A percentile compares a stretch with the other conserved stretches of the same genome.
Conservation (phyloP, 2,888 invertebrate species). For the Lasioglossum zephyrum region DNA sequence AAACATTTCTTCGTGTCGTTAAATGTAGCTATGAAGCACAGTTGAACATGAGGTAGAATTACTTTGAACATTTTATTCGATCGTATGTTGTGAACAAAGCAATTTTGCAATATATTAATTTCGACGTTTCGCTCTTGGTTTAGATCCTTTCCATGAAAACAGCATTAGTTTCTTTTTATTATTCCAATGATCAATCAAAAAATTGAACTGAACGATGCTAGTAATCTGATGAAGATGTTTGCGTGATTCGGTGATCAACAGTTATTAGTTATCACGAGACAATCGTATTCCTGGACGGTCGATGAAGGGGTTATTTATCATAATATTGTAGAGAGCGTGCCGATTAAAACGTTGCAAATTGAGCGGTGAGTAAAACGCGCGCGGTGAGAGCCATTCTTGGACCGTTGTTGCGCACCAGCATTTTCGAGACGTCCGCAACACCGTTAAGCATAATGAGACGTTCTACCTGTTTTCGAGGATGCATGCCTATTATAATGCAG, state of each 20-base stretch:
- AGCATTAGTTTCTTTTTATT: no score
- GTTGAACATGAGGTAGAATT: background rate
- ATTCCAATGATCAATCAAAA: background rate
- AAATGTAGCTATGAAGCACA: background rate
- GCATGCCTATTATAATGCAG: conserved; percentile 47
- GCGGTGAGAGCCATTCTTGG: background rate
- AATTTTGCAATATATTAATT: no score
- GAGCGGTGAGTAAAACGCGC: background rate
- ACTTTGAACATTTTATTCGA: no score
- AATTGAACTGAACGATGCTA: background rate
- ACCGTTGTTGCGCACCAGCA: no score
- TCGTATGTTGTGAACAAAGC: no score
- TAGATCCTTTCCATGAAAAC: no score
- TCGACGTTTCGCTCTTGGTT: no score
- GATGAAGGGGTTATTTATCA: background rate
- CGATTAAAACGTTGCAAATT: background rate
- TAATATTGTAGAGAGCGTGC: background rate
- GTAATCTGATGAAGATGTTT: background rate
- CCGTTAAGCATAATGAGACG: conserved; percentile 38
- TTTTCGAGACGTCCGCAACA: conserved; percentile 5
- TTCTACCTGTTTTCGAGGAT: conserved; percentile 21
- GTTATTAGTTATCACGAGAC: background rate
- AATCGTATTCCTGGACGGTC: background rate
- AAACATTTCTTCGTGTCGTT: background rate
- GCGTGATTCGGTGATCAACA: background rate